phyloP scores from a whole-genome alignment of 2,888 invertebrate species.

The Tipula unca region DNA sequence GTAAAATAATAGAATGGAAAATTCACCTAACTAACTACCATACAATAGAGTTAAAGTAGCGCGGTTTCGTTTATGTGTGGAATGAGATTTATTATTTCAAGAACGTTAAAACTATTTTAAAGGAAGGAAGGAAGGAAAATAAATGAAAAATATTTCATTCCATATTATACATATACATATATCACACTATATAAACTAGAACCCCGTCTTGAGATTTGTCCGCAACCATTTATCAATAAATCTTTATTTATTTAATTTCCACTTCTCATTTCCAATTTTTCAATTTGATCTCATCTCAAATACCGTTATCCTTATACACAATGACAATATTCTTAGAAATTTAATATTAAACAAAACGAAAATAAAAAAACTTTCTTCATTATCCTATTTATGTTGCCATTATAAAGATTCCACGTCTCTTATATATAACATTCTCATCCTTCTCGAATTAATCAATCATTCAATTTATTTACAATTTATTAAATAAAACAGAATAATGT shows the following conservation, averaged over 20 bases:
- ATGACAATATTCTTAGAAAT: not conserved
- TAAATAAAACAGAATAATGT: too few relatives aligned
- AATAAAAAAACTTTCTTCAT: not conserved
- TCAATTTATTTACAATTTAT: too few relatives aligned
- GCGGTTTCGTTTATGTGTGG: not conserved
- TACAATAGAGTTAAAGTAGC: not conserved
- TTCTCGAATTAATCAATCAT: too few relatives aligned
- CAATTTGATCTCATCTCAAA: not conserved
- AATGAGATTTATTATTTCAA: not conserved
- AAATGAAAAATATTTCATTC: not conserved
- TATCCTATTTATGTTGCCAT: not conserved
- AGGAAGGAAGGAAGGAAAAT: slow-evolving; percentile 1
- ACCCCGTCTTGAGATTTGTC: not conserved
- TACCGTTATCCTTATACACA: not conserved
- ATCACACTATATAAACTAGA: not conserved
- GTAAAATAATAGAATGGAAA: not conserved
- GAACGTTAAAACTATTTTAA: not conserved
- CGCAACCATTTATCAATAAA: not conserved
- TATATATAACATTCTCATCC: too few relatives aligned
- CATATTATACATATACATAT: not conserved
- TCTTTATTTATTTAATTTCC: not conserved
- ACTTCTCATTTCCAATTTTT: not conserved
- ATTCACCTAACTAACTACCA: not conserved
- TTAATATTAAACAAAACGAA: not conserved
- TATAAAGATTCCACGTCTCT: not conserved